Evolutionary conservation across 2,888 invertebrate genomes (phyloP), one percentile per base, ranked within the genome.

Genomic region (Callosobruchus maculatus): DNA sequence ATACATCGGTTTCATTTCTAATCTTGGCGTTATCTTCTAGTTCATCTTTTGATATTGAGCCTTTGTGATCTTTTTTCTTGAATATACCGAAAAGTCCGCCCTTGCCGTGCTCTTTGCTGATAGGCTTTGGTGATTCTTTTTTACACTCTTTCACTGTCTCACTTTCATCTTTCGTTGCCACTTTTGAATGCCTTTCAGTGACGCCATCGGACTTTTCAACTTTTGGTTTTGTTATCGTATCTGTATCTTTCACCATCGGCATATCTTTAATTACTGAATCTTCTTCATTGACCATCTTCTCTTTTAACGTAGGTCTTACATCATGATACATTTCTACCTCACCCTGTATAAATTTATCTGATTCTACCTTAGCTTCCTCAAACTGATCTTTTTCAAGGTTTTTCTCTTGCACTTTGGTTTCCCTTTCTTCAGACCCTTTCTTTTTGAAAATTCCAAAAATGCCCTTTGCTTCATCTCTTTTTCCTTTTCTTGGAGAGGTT

Each of bases 301-400:
- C 21, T 67, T 72, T 72, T 26, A 72, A 67, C n/a, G 76, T 70
- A 31, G 79, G 78, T 22, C 75, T 72, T 9, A 79, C 79, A 73
- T 80, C 80, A 21, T 80, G 76, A 67, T 78, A 77, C 72, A 75
- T 78, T 20, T 74, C 30, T 30, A 78, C 72, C 75, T 80, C 80
- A 9, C 71, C 73, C 30, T 74, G 72, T 22, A 80, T 70, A 69
- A 79, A 77, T n/a, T 70, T 22, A n/a, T 77, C 71, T 31, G 70
- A 22, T 13, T 74, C 68, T 72, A 70, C 31, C 74, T 75, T 79
- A 69, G 72, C 69, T 66, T 69, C 18, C 22, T 70, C 22, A 21
- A 71, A 68, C 70, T 75, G 67, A 49, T 77, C 72, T 0, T 72
- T 22, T n/a, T 13, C 22, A 9, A 21, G 21, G 9, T 4, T 21